Conservation (phyloP, 2,888 invertebrate genomes). For the Crematogaster levior region DNA sequence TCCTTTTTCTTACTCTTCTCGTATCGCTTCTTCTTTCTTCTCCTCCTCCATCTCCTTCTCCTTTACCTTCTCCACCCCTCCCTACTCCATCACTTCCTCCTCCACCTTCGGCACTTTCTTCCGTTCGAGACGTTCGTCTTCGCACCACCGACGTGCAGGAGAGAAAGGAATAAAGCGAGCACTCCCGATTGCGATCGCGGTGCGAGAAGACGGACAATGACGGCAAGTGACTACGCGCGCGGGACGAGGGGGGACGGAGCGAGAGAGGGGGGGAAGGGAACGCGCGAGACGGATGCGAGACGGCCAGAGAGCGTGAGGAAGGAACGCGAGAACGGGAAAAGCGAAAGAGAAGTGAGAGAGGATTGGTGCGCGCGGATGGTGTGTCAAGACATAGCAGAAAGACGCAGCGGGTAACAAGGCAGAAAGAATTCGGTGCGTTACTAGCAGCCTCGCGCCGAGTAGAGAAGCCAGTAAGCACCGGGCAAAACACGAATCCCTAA, state of each 20-base stretch:
- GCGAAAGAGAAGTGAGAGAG: constrained; percentile 69
- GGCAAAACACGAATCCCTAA: constrained; percentile 79
- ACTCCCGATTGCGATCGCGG: constrained; percentile 7
- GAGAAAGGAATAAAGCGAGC: background rate
- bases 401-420: constrained; percentile 75
- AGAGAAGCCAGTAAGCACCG: constrained; percentile 78
- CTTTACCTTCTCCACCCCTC: background rate
- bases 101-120: constrained; percentile 57
- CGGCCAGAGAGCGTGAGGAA: constrained; percentile 58
- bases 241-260: background rate
- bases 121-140: constrained; percentile 42
- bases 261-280: background rate
- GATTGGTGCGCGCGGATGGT: constrained; percentile 70
- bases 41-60: constrained; percentile 56
- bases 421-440: constrained; percentile 79
- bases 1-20: constrained; percentile 53
- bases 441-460: constrained; percentile 80
- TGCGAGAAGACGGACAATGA: constrained; percentile 22
- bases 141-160: constrained; percentile 40
- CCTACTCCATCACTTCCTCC: constrained; percentile 56
- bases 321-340: constrained; percentile 74
- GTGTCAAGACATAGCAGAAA: constrained; percentile 83
- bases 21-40: constrained; percentile 49
- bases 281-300: constrained; percentile 52
- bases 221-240: background rate